phyloP scores from a whole-genome alignment of 2,888 invertebrate genomes.

The Minunthozetes semirufus region DNA sequence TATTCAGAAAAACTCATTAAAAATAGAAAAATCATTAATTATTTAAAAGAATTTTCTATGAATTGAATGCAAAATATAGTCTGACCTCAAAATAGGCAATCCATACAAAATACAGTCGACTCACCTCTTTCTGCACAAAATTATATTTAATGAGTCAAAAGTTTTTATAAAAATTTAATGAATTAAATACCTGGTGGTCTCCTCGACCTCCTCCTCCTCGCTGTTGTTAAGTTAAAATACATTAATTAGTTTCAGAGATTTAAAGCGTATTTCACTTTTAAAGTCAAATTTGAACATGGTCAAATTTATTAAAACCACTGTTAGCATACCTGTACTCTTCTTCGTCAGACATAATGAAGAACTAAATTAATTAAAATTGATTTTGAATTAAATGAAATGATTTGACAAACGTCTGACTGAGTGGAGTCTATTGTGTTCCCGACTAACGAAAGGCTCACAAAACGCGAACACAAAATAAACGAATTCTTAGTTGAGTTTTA shows the following conservation, averaged over 20 bases:
- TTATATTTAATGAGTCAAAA: background rate
- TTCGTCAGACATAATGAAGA: conserved; percentile 13
- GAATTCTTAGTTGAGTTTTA: background rate
- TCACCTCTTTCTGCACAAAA: conserved; percentile 16
- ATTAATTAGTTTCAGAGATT: background rate
- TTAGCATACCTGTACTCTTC: conserved; percentile 19
- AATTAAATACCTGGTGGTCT: conserved; percentile 4
- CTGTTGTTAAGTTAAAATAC: background rate
- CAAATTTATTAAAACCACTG: background rate
- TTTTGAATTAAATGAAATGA: background rate
- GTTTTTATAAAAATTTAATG: background rate
- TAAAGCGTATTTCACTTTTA: background rate
- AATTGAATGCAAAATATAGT: background rate
- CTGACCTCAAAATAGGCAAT: background rate
- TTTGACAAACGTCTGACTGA: background rate
- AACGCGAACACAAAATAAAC: background rate
- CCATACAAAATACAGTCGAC: background rate
- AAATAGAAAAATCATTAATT: background rate
- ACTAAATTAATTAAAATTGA: background rate
- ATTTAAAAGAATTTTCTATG: background rate
- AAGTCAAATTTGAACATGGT: background rate
- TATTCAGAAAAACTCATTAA: background rate
- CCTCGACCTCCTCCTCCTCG: conserved; percentile 13
- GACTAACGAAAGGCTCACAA: background rate
- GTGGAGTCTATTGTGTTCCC: background rate